These are phyloP conservation scores for Panopea generosa DNA, from an alignment of 2,888 invertebrate species.

Conservation along the genomic window DNA sequence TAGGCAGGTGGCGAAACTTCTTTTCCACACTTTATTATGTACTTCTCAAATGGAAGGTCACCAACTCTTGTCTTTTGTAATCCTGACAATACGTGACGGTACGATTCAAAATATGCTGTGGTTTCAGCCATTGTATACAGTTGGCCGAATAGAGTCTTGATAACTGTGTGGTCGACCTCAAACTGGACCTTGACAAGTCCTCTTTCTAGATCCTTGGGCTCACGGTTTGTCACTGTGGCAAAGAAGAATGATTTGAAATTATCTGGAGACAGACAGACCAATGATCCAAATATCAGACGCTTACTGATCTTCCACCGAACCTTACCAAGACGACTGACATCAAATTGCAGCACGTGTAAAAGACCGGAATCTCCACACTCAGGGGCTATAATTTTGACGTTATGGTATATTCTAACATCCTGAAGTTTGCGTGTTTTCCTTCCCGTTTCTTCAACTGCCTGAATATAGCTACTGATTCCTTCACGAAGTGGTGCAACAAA, in stretches of 20 bases:
- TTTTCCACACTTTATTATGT: conserved; percentile 67
- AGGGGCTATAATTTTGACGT: conserved; percentile 43
- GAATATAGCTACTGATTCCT: conserved; percentile 88
- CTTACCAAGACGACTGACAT: conserved; percentile 58
- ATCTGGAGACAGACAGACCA: conserved; percentile 90
- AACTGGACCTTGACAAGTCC: conserved; percentile 75
- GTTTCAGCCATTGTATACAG: conserved; percentile 90
- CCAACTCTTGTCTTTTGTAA: conserved; percentile 87
- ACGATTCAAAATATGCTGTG: conserved; percentile 93
- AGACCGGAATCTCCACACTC: conserved; percentile 50
- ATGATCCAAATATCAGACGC: conserved; percentile 90
- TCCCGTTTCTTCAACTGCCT: conserved; percentile 37
- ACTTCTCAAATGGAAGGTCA: conserved; percentile 72
- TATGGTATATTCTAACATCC: conserved; percentile 62
- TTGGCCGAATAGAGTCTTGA: conserved; percentile 32
- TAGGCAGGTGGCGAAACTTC: conserved; percentile 70
- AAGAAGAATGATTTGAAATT: conserved; percentile 90
- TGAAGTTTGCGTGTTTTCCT: conserved; percentile 34
- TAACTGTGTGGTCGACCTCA: conserved; percentile 44
- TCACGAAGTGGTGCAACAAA: conserved; percentile 91
- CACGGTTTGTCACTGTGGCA: conserved; percentile 87
- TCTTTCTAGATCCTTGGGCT: conserved; percentile 65
- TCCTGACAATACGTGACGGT: conserved; percentile 90
- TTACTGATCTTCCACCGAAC: conserved; percentile 86
- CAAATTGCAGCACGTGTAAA: conserved; percentile 50